Base-by-base conservation (phyloP, 1,140 invertebrate species). In the Aphaenogaster floridana region DNA sequence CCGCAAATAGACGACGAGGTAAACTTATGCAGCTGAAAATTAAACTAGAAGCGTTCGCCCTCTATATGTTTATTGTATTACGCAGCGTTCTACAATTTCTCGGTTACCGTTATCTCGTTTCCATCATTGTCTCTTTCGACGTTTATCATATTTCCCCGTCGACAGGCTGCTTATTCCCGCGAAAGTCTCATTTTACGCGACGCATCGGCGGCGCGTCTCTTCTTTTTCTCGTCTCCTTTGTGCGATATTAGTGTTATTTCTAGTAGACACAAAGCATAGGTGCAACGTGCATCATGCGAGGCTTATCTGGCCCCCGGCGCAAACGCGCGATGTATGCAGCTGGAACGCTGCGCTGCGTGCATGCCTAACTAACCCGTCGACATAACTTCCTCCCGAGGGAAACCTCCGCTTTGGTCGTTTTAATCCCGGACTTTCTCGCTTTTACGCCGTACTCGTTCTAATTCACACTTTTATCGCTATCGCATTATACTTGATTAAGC, bases 321-420 rank as follows among this genome's bases (percentile, higher is more conserved):
- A 84, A 59, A 84, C 80, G 71, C 69, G 69, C 80, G 36, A 84
- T 84, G 54, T 84, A 84, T 84, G 80, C 57, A 36, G 69, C 57
- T 74, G 68, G 80, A 83, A 83, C 80, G 80, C 17, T 52, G 80
- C 42, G 36, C 64, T 52, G 39, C 54, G 52, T 83, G 80, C 80
- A 84, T 84, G 80, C 80, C 69, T 84, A 84, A 84, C 69, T 84
- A 84, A 76, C 80, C 80, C 42, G 45, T 9, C 79, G 39, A 72
- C 80, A 84, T 84, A 76, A 76, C 80, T 84, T 50, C 80, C 69
- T 84, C 42, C 57, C 28, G 28, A 3, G 80, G 71, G 69, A 63
- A 48, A n/a, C 45, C 54, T 7, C 13, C 17, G 15, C 48, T 84
- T 84, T 84, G 69, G 34, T 9, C 69, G 80, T n/a, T 50, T 84